Evolutionary conservation across 2,888 invertebrate genomes (phyloP), one percentile per base, ranked within the genome.

Genomic region (Phalangium opilio): DNA sequence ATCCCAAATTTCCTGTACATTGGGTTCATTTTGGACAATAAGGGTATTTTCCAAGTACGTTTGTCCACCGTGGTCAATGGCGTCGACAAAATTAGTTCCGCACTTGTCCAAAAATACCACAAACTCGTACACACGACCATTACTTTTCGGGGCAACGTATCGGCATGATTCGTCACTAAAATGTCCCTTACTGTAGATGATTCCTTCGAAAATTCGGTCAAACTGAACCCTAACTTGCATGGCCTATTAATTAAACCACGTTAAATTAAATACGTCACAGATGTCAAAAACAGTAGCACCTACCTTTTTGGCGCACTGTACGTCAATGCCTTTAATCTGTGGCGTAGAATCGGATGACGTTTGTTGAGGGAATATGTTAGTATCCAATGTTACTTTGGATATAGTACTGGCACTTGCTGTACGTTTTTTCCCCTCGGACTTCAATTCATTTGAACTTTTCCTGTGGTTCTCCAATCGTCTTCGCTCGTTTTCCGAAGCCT

Each of bases 161-260:
- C 60, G 36, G 5, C 44, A 44, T 5, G 33, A 19, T 11, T 12
- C 12, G 19, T 44, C 44, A 15, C 44, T 44, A 38, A 33, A 44
- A 5, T 52, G 53, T 5, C 51, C 73, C 70, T 83, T 83, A 1
- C 83, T 81, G 60, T 84, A 84, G 55, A 84, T 81, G 12, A 83
- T 73, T 1, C 84, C 84, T 56, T 82, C 75, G 62, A 81, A 84
- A 15, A 68, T 70, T 51, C 78, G 74, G 63, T 82, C 81, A 64
- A 83, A 84, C 64, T 81, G 80, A 10, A 83, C 75, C 55, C 78
- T 76, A 50, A 83, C 82, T 1, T 78, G 80, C 83, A 84, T 83
- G 2, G 45, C 38, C 15, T 51, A 32, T 27, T 27, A 27, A 27
- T 7, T 7, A 8, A 27, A 27, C 27, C 27, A 27, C 27, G 27